phyloP scores from a whole-genome alignment of 2,113 vertebrate genomes.

The Lepidothrix coronata region DNA sequence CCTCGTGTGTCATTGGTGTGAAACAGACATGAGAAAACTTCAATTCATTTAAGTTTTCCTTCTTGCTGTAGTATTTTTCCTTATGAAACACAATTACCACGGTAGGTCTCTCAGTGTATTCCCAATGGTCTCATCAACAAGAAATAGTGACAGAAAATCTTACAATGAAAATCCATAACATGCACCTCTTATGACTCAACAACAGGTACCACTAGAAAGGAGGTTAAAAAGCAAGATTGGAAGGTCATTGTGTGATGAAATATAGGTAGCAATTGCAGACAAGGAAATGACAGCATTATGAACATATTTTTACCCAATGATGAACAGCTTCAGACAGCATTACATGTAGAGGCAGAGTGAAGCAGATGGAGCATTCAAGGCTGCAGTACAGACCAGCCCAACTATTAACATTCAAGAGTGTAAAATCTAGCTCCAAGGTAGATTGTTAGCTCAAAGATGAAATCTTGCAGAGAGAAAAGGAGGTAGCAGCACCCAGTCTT shows the following conservation, averaged over 20 bases:
- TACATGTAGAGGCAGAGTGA: background rate
- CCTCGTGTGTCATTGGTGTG: background rate
- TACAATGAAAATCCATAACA: background rate
- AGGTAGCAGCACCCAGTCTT: background rate
- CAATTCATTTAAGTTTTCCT: background rate
- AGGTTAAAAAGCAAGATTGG: background rate
- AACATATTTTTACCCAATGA: background rate
- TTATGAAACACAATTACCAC: background rate
- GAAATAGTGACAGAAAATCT: background rate
- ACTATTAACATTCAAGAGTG: too few species aligned
- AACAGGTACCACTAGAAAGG: background rate
- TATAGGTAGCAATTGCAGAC: background rate
- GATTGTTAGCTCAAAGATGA: background rate
- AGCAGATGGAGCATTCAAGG: background rate
- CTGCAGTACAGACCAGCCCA: background rate
- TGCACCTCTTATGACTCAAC: rapidly evolving
- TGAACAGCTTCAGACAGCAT: background rate
- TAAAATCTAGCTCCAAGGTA: background rate
- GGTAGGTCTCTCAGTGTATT: background rate
- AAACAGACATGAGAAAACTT: background rate
- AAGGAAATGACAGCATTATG: background rate
- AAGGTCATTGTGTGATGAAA: background rate
- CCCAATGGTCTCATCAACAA: background rate
- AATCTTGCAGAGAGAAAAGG: background rate
- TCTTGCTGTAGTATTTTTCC: background rate